phyloP scores from a whole-genome alignment of 2,113 vertebrate species.

The Leucopsar rothschildi region DNA sequence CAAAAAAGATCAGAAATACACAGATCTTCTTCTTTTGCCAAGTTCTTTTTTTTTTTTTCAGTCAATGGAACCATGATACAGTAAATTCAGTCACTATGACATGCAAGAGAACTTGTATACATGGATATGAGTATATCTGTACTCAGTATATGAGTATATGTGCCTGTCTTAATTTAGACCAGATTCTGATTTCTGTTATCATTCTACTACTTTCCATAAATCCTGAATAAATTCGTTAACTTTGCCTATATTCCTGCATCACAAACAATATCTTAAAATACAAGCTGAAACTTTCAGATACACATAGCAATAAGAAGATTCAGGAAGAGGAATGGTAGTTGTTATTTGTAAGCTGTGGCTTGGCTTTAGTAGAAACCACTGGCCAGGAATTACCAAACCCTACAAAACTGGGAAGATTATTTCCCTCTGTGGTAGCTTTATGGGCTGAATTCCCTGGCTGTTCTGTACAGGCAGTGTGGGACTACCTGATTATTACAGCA shows the following conservation, averaged over 20 bases:
- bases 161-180: neutral
- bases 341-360: neutral
- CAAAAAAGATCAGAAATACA: neutral
- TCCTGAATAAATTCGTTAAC: neutral
- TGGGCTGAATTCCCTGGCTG: neutral
- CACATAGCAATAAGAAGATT: neutral
- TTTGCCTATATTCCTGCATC: neutral
- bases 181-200: neutral
- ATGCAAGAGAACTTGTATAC: neutral
- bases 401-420: neutral
- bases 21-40: neutral
- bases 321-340: neutral
- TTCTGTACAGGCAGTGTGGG: neutral
- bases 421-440: neutral
- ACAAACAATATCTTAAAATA: neutral
- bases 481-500: neutral
- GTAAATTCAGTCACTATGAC: neutral
- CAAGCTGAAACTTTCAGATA: neutral
- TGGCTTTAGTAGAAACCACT: neutral
- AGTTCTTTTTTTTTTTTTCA: neutral
- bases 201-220: neutral
- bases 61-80: neutral
- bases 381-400: neutral
- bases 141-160: accelerated
- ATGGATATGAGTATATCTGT: neutral